Conservation (phyloP, 2,797 vertebrate species). For the Cuniculus paca region DNA sequence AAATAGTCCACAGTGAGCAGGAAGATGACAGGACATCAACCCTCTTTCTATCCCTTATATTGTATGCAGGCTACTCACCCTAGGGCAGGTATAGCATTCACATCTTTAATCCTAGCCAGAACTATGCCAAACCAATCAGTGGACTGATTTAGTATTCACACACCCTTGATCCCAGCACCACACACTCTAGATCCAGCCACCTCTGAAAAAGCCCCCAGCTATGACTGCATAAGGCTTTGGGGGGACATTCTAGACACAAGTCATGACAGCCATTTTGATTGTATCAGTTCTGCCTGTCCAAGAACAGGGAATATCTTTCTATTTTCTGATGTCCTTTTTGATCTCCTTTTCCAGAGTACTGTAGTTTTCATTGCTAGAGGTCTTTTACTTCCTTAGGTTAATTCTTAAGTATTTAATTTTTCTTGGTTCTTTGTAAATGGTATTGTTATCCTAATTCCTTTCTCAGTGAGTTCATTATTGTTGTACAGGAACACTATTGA, state of each 20-base stretch:
- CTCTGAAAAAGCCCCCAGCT: not conserved
- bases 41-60: not conserved
- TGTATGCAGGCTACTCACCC: not conserved
- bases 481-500: not conserved
- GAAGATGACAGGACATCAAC: not conserved
- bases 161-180: not conserved
- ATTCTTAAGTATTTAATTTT: not conserved
- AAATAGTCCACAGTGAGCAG: not conserved
- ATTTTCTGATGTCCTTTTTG: not conserved
- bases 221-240: not conserved
- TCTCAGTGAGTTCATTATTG: not conserved
- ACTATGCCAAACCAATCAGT: not conserved
- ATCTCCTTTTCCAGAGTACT: not conserved
- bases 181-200: not conserved
- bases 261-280: not conserved
- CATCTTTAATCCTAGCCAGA: not conserved
- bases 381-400: not conserved
- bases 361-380: not conserved
- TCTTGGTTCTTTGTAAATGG: not conserved
- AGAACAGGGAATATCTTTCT: not conserved
- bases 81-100: not conserved
- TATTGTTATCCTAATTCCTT: not conserved
- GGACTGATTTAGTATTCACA: not conserved
- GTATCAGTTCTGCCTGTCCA: not conserved
- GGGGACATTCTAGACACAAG: not conserved